phyloP scores from a whole-genome alignment of 2,797 vertebrate genomes.

The Chrysocyon brachyurus region DNA sequence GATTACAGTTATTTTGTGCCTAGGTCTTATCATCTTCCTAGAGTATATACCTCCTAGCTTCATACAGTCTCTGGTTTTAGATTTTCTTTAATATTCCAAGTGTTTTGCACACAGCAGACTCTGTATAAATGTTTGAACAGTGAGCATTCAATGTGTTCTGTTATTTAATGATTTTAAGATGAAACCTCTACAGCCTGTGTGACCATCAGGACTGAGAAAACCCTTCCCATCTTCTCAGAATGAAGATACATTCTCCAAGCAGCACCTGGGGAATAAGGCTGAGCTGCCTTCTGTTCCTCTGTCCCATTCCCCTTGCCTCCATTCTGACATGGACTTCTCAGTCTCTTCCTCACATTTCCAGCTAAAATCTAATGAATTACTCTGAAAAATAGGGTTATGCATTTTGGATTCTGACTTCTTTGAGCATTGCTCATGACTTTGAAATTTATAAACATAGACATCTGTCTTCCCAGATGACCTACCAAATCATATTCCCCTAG shows the following conservation, averaged over 20 bases:
- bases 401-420: slow-evolving; percentile 65
- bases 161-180: not conserved
- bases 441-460: slow-evolving; percentile 77
- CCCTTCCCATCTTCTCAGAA: not conserved
- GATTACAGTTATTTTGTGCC: not conserved
- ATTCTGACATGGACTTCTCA: not conserved
- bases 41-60: not conserved
- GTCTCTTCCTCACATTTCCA: slow-evolving; percentile 59
- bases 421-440: slow-evolving; percentile 65
- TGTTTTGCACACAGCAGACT: not conserved
- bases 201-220: not conserved
- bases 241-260: not conserved
- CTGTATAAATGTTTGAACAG: not conserved
- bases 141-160: not conserved
- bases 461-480: slow-evolving; percentile 72
- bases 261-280: not conserved
- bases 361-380: slow-evolving; percentile 72
- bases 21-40: not conserved
- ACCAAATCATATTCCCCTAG: slow-evolving; percentile 71
- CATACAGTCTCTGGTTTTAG: not conserved
- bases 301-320: not conserved
- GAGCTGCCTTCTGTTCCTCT: not conserved
- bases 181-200: rapidly evolving
- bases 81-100: slow-evolving; percentile 10
- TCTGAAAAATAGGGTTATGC: slow-evolving; percentile 69